These are phyloP conservation scores for Listronotus oregonensis DNA, from an alignment of 1,140 invertebrate species.

Conservation along the genomic window DNA sequence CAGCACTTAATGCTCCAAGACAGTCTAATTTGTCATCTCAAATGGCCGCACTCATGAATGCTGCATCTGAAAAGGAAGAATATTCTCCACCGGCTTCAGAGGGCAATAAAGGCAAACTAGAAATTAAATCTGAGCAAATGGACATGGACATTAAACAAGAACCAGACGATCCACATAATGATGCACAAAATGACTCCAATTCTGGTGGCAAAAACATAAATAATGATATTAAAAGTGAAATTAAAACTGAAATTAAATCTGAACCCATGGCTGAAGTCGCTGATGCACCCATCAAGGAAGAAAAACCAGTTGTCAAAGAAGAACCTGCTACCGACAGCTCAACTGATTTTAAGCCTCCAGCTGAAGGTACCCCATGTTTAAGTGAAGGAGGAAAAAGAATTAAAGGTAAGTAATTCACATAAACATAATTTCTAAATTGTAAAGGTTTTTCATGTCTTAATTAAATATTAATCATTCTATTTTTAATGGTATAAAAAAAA, in stretches of 20 bases:
- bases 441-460: neutral
- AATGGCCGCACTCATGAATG: constrained; percentile 72
- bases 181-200: constrained; percentile 58
- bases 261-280: constrained; percentile 58
- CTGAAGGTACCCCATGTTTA: constrained; percentile 58
- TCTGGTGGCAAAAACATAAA: constrained; percentile 69
- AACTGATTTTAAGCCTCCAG: constrained; percentile 49
- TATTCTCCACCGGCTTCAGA: constrained; percentile 66
- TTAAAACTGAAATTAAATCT: constrained; percentile 72
- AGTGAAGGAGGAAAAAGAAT: constrained; percentile 60
- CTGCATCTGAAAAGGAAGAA: constrained; percentile 68
- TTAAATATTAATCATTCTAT: neutral
- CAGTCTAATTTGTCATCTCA: constrained; percentile 66
- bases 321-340: constrained; percentile 47
- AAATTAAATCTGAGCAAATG: constrained; percentile 65
- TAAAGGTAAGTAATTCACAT: constrained; percentile 37
- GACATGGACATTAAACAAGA: constrained; percentile 56
- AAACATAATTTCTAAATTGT: too few relatives aligned
- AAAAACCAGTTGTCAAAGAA: constrained; percentile 57
- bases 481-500: constrained; percentile 9
- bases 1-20: constrained; percentile 58
- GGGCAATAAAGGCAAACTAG: constrained; percentile 65
- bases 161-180: constrained; percentile 59
- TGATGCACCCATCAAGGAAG: constrained; percentile 61
- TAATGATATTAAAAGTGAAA: constrained; percentile 73